Evolutionary conservation across 2,888 invertebrate species (phyloP).

Genomic region (Cheilosia pagana): DNA sequence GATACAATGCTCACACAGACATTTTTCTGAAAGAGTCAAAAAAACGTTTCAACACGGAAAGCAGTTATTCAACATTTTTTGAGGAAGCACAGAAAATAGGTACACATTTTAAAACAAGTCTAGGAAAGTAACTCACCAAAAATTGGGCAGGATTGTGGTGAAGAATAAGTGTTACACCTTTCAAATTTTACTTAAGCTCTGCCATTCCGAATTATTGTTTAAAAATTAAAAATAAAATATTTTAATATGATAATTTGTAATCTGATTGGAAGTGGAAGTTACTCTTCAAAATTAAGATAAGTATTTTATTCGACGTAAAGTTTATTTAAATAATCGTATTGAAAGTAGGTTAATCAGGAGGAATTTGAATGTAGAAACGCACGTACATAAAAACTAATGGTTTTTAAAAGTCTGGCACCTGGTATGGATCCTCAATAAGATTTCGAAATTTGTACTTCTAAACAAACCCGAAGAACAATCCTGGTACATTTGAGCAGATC

Average conservation of each 20-base stretch:
- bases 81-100: conserved; percentile 30
- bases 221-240: conserved; percentile 50
- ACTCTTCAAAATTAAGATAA: neutral
- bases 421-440: too few relatives aligned
- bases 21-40: conserved; percentile 1
- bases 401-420: too few relatives aligned
- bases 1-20: conserved; percentile 26
- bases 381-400: too few relatives aligned
- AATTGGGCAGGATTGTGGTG: conserved; percentile 26
- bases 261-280: neutral
- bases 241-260: neutral
- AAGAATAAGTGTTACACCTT: conserved; percentile 14
- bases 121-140: conserved; percentile 53
- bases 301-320: too few relatives aligned
- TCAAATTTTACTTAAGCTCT: conserved; percentile 24
- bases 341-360: too few relatives aligned
- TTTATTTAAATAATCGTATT: too few relatives aligned
- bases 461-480: too few relatives aligned
- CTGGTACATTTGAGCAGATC: too few relatives aligned
- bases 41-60: conserved; percentile 34
- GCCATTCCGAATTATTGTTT: conserved; percentile 37
- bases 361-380: too few relatives aligned
- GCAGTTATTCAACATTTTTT: conserved; percentile 16
- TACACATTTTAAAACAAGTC: conserved; percentile 20
- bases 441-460: too few relatives aligned